A percentile compares a stretch with the other conserved stretches of the same genome.
phyloP scores from a whole-genome alignment of 2,888 invertebrate species.

The Conchocele bisecta region DNA sequence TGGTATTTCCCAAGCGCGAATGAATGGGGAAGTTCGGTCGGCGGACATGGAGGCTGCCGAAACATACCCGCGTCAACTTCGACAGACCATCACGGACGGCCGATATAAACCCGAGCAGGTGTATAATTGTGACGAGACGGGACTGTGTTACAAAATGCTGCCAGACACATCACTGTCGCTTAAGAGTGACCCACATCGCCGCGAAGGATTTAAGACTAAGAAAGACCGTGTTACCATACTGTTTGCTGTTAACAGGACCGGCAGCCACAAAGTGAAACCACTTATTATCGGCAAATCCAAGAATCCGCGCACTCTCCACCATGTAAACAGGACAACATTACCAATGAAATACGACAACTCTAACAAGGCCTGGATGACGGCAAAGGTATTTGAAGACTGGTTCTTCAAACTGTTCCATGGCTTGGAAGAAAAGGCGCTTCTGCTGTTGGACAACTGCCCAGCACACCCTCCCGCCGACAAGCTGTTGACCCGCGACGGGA shows the following conservation, averaged over 20 bases:
- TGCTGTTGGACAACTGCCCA: constrained; percentile 25
- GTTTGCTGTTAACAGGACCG: constrained; percentile 29
- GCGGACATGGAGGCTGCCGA: constrained; percentile 8
- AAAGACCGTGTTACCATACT: constrained; percentile 17
- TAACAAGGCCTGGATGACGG: constrained; percentile 16
- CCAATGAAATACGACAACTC: not conserved
- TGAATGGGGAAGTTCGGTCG: constrained; percentile 8
- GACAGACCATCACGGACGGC: not conserved
- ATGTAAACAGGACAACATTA: constrained; percentile 3
- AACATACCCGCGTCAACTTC: not conserved
- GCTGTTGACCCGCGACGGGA: not conserved
- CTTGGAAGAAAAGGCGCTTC: constrained; percentile 4
- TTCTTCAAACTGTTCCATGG: constrained; percentile 19
- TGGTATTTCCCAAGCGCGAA: constrained; percentile 9
- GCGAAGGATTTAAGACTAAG: not conserved
- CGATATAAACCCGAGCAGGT: not conserved
- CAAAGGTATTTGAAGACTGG: constrained; percentile 16
- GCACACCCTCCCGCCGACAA: constrained; percentile 5
- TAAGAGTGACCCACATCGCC: not conserved
- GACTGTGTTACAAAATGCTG: constrained; percentile 56
- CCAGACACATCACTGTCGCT: constrained; percentile 42
- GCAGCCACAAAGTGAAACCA: constrained; percentile 21
- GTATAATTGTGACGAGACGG: constrained; percentile 21
- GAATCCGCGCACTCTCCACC: constrained; percentile 26
- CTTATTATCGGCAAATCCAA: constrained; percentile 1